These are phyloP conservation scores for Morinoia aosen DNA, from an alignment of 2,888 invertebrate genomes.

Conservation along the genomic window DNA sequence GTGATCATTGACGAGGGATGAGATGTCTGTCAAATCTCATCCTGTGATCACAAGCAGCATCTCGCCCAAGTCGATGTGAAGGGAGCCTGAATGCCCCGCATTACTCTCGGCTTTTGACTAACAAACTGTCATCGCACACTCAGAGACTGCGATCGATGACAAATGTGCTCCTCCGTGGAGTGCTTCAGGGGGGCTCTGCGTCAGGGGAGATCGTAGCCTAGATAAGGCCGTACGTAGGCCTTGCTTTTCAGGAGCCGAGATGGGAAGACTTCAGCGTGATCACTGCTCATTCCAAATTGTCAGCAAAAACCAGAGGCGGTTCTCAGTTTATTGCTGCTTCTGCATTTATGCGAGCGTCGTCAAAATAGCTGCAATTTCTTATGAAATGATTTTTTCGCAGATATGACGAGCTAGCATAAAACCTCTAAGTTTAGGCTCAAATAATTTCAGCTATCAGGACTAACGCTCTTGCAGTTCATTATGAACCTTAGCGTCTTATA, in stretches of 20 bases:
- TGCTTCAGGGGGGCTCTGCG: not conserved
- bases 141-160: conserved; percentile 32
- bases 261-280: not conserved
- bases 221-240: not conserved
- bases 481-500: not conserved
- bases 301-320: not conserved
- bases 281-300: not conserved
- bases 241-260: not conserved
- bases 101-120: conserved; percentile 47
- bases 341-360: not conserved
- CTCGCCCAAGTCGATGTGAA: conserved; percentile 25
- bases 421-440: not conserved
- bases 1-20: not conserved
- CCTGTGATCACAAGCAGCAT: not conserved
- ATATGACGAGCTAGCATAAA: not conserved
- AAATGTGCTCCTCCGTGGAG: conserved; percentile 40
- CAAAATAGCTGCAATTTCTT: not conserved
- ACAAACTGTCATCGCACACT: conserved; percentile 24
- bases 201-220: not conserved
- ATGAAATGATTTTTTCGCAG: not conserved
- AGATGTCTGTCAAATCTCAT: conserved; percentile 20
- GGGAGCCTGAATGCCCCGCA: conserved; percentile 18
- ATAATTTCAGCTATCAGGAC: not conserved
- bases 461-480: not conserved
- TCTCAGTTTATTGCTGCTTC: not conserved